These are phyloP conservation scores for Zonitis immaculata DNA, from an alignment of 2,888 invertebrate genomes.

Conservation along the genomic window DNA sequence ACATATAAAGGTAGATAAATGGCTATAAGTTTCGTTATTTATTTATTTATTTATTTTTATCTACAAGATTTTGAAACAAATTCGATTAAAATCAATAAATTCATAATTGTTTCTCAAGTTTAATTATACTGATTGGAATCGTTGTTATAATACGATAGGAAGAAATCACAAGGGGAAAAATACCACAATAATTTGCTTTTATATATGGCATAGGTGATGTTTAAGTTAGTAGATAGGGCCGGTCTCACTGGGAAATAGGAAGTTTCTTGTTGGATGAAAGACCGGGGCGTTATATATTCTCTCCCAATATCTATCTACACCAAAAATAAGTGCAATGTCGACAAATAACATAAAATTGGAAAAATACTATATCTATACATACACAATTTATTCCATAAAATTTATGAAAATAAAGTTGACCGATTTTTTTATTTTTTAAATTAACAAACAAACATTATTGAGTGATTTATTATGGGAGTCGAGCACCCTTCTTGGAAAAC, in stretches of 20 bases:
- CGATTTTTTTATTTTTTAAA: not conserved
- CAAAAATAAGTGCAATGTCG: slow-evolving; percentile 39
- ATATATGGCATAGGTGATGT: slow-evolving; percentile 33
- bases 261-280: slow-evolving; percentile 30
- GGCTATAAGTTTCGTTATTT: not conserved
- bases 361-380: no score
- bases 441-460: not conserved
- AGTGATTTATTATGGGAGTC: not conserved
- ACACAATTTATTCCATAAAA: not conserved
- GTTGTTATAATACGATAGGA: no score
- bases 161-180: slow-evolving; percentile 29
- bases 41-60: not conserved
- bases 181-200: slow-evolving; percentile 42
- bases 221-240: slow-evolving; percentile 33
- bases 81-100: no score
- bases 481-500: slow-evolving; percentile 15
- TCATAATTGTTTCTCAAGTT: no score
- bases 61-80: no score
- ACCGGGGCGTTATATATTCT: slow-evolving; percentile 32
- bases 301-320: slow-evolving; percentile 38
- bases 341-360: slow-evolving; percentile 40
- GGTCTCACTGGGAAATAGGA: slow-evolving; percentile 30
- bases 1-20: no score
- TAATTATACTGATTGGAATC: no score
- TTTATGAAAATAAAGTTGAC: not conserved